A percentile compares a stretch with the other conserved stretches of the same genome.
Conservation (phyloP, 2,113 vertebrate genomes). For the Aleadryas rufinucha region DNA sequence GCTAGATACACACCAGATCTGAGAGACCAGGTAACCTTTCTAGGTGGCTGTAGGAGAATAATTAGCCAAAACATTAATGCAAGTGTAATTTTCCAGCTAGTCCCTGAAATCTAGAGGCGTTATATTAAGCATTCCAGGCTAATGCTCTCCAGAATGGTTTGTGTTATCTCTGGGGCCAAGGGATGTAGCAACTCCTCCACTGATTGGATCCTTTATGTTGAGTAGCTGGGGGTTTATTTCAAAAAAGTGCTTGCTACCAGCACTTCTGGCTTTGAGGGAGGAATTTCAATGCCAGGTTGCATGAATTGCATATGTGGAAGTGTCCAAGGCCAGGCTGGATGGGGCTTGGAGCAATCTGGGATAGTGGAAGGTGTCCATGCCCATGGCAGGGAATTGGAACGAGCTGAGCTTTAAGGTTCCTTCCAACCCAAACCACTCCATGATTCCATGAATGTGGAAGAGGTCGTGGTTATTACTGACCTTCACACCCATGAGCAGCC, state of each 20-base stretch:
- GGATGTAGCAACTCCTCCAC: not conserved
- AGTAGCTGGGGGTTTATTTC: not conserved
- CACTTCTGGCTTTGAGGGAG: not conserved
- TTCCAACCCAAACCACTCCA: not conserved
- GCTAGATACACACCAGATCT: constrained; percentile 19
- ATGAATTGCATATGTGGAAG: not conserved
- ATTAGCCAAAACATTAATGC: constrained; percentile 19
- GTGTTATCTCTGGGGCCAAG: not conserved
- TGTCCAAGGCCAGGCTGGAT: not conserved
- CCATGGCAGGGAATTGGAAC: not conserved
- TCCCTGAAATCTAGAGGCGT: constrained; percentile 8
- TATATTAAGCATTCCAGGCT: not conserved
- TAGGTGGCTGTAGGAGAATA: not conserved
- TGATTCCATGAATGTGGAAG: not conserved
- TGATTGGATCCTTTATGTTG: not conserved
- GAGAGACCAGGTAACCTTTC: constrained; percentile 26
- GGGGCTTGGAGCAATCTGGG: not conserved
- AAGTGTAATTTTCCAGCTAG: constrained; percentile 11
- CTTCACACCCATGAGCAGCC: not conserved
- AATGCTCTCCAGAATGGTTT: not conserved
- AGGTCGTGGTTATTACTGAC: not conserved
- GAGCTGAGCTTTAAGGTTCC: not conserved
- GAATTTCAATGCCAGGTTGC: not conserved
- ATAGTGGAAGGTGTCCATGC: not conserved
- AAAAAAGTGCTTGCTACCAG: not conserved